These are phyloP conservation scores for Drosophila pseudoobscura DNA, from an alignment of 1,140 invertebrate species.

Conservation along the genomic window DNA sequence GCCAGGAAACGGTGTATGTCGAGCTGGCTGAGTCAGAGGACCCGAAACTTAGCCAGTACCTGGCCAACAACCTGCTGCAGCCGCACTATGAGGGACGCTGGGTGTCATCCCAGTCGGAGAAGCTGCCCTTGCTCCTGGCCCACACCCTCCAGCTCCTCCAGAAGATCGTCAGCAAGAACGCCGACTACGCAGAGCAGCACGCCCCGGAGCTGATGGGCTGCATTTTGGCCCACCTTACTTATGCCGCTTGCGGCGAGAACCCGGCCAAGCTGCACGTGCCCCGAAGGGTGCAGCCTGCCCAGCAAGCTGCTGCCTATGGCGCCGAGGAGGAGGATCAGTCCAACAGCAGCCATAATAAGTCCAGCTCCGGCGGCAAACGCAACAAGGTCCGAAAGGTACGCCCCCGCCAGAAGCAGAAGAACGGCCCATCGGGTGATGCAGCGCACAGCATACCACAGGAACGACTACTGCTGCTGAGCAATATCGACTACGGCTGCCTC, in stretches of 20 bases:
- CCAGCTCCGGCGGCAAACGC: slow-evolving; percentile 74
- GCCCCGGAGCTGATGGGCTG: slow-evolving; percentile 85
- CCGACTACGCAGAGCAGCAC: slow-evolving; percentile 43
- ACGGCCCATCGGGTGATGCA: slow-evolving; percentile 36
- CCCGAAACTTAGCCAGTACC: neutral
- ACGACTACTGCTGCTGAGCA: slow-evolving; percentile 34
- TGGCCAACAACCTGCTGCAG: slow-evolving; percentile 38
- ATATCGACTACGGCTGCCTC: slow-evolving; percentile 41
- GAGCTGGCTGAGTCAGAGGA: slow-evolving; percentile 4
- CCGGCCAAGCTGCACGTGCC: slow-evolving; percentile 82
- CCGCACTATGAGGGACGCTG: slow-evolving; percentile 51
- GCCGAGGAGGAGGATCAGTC: slow-evolving; percentile 61
- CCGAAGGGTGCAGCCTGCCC: slow-evolving; percentile 84
- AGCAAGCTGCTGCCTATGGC: slow-evolving; percentile 83
- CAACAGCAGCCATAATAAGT: slow-evolving; percentile 58
- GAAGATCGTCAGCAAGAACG: slow-evolving; percentile 32
- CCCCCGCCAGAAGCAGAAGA: slow-evolving; percentile 74
- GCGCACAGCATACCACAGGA: slow-evolving; percentile 16
- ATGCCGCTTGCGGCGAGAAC: slow-evolving; percentile 82
- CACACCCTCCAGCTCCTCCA: slow-evolving; percentile 55
- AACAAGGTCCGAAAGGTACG: slow-evolving; percentile 78
- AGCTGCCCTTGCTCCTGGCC: slow-evolving; percentile 24
- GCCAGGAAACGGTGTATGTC: slow-evolving; percentile 46
- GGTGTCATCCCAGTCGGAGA: slow-evolving; percentile 21
- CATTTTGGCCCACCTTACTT: slow-evolving; percentile 84